A percentile compares a stretch with the other conserved stretches of the same genome.
These are phyloP conservation scores for Polydesmus complanatus DNA, from an alignment of 2,888 invertebrate species.

Conservation along the genomic window DNA sequence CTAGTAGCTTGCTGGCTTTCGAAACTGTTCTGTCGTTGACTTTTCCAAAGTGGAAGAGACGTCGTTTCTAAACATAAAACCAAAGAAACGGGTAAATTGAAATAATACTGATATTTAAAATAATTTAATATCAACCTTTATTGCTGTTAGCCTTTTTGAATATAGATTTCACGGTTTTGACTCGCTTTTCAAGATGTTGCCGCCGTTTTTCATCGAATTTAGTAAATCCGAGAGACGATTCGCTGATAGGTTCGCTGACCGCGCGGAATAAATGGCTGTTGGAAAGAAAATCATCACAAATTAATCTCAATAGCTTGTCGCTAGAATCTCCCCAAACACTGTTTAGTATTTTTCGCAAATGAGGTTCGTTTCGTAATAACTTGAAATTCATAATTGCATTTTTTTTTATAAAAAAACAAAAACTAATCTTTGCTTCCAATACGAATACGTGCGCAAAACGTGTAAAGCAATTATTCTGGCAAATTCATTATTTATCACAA, in stretches of 20 bases:
- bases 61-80: conserved; percentile 10
- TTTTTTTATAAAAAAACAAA: too few species aligned
- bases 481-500: too few species aligned
- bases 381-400: too few species aligned
- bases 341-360: too few species aligned
- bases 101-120: background rate
- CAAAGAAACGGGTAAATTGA: background rate
- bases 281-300: background rate
- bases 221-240: conserved; percentile 42
- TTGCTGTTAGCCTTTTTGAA: conserved; percentile 47
- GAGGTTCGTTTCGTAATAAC: too few species aligned
- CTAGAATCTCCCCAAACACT: too few species aligned
- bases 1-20: conserved; percentile 34
- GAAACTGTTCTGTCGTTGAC: conserved; percentile 22
- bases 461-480: too few species aligned
- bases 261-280: conserved; percentile 6
- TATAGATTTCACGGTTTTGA: conserved; percentile 58
- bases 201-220: conserved; percentile 77
- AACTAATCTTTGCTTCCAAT: too few species aligned
- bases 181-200: conserved; percentile 62
- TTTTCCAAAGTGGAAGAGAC: conserved; percentile 12
- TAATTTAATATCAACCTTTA: conserved; percentile 26
- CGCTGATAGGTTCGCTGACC: conserved; percentile 14
- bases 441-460: too few species aligned
- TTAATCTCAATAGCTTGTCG: too few species aligned